phyloP scores from a whole-genome alignment of 1,140 invertebrate species.

The Macrocentrus cingulum region DNA sequence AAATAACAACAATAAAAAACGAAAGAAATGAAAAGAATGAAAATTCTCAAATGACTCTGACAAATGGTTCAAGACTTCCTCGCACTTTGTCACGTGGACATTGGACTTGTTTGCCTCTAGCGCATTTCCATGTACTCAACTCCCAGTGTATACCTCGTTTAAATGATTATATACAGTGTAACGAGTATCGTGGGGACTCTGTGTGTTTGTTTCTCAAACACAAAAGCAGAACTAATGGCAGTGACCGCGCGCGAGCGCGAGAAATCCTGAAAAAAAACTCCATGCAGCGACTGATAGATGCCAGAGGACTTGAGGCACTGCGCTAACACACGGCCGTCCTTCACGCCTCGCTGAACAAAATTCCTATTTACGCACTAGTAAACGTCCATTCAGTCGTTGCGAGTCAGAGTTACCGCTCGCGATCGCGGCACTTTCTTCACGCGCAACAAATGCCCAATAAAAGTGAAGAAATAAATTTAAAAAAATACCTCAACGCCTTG shows the following conservation, averaged over 20 bases:
- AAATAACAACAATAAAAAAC: no score
- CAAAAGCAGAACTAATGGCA: constrained; percentile 9
- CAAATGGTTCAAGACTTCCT: neutral
- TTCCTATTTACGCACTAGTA: neutral
- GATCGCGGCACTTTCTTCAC: no score
- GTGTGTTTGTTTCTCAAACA: neutral
- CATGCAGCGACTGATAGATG: neutral
- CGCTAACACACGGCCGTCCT: constrained; percentile 13
- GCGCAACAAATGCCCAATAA: no score
- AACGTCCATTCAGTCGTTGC: constrained; percentile 3
- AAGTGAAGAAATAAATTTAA: neutral
- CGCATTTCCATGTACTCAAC: constrained; percentile 20
- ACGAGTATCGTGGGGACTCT: neutral
- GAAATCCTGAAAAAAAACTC: neutral
- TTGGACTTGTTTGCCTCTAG: neutral
- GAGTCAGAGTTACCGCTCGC: no score
- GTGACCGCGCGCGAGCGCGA: neutral
- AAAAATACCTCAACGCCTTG: constrained; percentile 18
- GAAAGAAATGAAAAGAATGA: no score
- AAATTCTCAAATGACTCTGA: no score
- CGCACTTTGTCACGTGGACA: neutral
- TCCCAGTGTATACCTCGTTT: constrained; percentile 8
- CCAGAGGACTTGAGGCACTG: neutral
- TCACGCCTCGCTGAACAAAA: constrained; percentile 19
- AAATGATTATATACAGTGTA: constrained; percentile 1